Evolutionary conservation across 2,113 vertebrate genomes (phyloP).

Genomic region (Corythornis madagascariensis): DNA sequence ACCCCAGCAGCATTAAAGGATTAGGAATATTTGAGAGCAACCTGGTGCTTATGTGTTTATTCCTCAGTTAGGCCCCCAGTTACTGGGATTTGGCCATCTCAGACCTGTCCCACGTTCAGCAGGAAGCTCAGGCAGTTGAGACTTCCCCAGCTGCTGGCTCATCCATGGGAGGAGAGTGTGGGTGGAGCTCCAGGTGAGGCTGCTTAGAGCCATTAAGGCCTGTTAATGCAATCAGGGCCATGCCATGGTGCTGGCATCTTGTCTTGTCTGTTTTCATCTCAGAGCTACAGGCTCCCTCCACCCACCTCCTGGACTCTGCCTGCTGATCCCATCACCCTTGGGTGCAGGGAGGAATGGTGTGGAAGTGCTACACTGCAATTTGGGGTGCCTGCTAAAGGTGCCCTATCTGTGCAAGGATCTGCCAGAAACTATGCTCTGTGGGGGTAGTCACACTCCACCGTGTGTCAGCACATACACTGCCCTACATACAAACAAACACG

Average conservation of each 20-base stretch:
- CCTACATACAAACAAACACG: background rate
- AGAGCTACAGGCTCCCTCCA: background rate
- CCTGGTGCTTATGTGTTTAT: background rate
- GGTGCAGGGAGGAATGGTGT: accelerated
- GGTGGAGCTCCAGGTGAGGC: background rate
- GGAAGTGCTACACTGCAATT: background rate
- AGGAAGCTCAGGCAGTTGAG: background rate
- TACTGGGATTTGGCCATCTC: background rate
- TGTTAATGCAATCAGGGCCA: background rate
- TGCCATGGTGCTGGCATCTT: background rate
- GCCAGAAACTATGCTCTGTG: background rate
- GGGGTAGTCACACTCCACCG: background rate
- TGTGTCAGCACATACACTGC: background rate
- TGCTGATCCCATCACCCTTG: background rate
- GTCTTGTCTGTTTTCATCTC: background rate
- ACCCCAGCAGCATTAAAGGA: background rate
- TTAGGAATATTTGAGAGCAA: background rate
- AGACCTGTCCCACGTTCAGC: background rate
- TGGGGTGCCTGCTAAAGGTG: background rate
- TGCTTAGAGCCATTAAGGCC: background rate
- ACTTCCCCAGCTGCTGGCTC: background rate
- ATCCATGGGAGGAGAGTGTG: background rate
- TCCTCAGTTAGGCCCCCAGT: background rate
- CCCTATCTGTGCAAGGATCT: background rate
- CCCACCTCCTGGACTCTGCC: background rate